These are phyloP conservation scores for Papilio machaon DNA, from an alignment of 1,140 invertebrate genomes.

Conservation along the genomic window DNA sequence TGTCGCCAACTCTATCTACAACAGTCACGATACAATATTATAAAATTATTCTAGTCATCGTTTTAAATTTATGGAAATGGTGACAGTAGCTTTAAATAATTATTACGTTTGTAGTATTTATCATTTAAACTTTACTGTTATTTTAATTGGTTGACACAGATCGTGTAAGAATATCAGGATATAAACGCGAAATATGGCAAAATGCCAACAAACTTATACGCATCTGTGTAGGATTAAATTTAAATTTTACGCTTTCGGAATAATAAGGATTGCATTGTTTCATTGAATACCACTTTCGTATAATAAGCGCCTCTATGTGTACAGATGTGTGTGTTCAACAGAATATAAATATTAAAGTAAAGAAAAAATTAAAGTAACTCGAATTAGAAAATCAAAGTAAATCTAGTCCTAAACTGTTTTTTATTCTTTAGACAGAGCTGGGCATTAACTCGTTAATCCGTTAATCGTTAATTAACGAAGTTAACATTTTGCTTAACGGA, in stretches of 20 bases:
- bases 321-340: background rate
- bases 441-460: too few relatives aligned
- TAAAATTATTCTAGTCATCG: too few relatives aligned
- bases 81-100: background rate
- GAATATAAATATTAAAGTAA: background rate
- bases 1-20: too few relatives aligned
- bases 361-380: too few relatives aligned
- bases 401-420: too few relatives aligned
- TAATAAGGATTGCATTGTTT: conserved; percentile 43
- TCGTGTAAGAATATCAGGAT: conserved; percentile 47
- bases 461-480: too few relatives aligned
- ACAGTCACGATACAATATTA: too few relatives aligned
- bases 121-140: background rate
- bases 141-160: conserved; percentile 46
- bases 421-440: too few relatives aligned
- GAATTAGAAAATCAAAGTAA: too few relatives aligned
- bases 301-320: background rate
- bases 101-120: background rate
- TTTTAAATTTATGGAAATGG: background rate
- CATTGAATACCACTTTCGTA: background rate
- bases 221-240: conserved; percentile 56
- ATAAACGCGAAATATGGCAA: conserved; percentile 51
- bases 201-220: conserved; percentile 55
- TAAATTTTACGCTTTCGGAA: conserved; percentile 52
- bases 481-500: too few relatives aligned